These are phyloP conservation scores for Pipa parva DNA, from an alignment of 2,113 vertebrate genomes.

Conservation along the genomic window DNA sequence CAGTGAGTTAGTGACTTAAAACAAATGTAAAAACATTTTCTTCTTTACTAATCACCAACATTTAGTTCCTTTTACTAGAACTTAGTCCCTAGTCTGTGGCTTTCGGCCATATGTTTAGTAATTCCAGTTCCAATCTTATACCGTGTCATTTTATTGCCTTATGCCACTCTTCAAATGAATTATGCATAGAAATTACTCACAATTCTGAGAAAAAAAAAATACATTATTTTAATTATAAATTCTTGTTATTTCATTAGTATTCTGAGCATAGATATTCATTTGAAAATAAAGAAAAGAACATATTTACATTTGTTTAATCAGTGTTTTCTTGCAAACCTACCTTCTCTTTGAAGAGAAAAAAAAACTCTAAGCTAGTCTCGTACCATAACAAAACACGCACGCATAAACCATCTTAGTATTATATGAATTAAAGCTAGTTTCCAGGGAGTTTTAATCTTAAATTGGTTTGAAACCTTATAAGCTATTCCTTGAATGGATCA, in stretches of 20 bases:
- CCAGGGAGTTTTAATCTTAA: conserved; percentile 46
- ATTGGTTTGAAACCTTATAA: conserved; percentile 56
- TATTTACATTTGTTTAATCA: conserved; percentile 1
- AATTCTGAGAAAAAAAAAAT: conserved; percentile 49
- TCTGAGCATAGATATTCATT: conserved; percentile 19
- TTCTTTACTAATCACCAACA: too few species aligned
- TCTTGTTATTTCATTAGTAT: conserved; percentile 49
- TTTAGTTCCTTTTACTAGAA: too few species aligned
- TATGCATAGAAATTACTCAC: conserved; percentile 49
- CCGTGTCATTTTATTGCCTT: conserved; percentile 50
- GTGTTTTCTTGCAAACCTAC: conserved; percentile 47
- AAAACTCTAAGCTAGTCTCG: conserved; percentile 39
- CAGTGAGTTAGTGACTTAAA: too few species aligned
- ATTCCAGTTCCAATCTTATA: conserved; percentile 46
- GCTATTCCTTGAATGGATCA: too few species aligned
- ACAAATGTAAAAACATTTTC: too few species aligned
- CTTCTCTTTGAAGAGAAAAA: conserved; percentile 35
- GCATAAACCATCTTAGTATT: conserved; percentile 50
- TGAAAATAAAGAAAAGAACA: too few species aligned
- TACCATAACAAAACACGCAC: conserved; percentile 48
- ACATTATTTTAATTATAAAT: conserved; percentile 56
- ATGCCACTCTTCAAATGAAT: conserved; percentile 47
- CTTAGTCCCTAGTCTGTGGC: conserved; percentile 42
- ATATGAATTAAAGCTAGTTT: conserved; percentile 53
- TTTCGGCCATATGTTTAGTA: conserved; percentile 49